Conservation (phyloP, 2,113 vertebrate species). For the Psammodynastes pulverulentus region DNA sequence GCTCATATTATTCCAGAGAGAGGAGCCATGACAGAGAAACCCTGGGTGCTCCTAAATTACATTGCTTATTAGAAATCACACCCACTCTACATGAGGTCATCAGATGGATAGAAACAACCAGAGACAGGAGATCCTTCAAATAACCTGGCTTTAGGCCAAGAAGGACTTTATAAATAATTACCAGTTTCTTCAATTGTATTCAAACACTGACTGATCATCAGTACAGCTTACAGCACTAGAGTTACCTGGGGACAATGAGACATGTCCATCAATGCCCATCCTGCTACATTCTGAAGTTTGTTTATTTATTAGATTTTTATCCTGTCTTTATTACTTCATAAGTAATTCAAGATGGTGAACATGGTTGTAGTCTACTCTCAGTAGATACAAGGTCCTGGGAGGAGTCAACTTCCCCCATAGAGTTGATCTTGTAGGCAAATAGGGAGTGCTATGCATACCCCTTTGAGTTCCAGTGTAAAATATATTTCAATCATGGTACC, state of each 20-base stretch:
- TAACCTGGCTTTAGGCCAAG: no score
- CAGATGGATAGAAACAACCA: no score
- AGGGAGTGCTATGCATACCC: not conserved
- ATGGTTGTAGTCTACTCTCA: not conserved
- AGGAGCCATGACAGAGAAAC: not conserved
- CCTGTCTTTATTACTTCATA: no score
- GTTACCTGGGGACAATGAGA: not conserved
- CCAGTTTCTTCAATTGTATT: not conserved
- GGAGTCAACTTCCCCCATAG: not conserved
- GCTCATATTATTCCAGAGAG: not conserved
- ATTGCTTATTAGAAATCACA: no score
- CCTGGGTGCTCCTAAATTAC: not conserved
- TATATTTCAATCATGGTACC: not conserved
- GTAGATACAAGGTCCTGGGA: not conserved
- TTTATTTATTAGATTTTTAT: no score
- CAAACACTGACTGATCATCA: not conserved
- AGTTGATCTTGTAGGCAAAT: not conserved
- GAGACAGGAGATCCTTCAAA: no score
- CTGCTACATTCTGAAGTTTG: not conserved
- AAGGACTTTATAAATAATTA: no score
- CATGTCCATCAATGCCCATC: not conserved
- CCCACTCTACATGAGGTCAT: no score
- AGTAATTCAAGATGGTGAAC: no score
- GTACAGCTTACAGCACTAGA: not conserved
- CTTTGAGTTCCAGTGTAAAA: not conserved